Evolutionary conservation across 2,113 vertebrate genomes (phyloP), one percentile per base, ranked within the genome.

Genomic region (Antigone vipio): DNA sequence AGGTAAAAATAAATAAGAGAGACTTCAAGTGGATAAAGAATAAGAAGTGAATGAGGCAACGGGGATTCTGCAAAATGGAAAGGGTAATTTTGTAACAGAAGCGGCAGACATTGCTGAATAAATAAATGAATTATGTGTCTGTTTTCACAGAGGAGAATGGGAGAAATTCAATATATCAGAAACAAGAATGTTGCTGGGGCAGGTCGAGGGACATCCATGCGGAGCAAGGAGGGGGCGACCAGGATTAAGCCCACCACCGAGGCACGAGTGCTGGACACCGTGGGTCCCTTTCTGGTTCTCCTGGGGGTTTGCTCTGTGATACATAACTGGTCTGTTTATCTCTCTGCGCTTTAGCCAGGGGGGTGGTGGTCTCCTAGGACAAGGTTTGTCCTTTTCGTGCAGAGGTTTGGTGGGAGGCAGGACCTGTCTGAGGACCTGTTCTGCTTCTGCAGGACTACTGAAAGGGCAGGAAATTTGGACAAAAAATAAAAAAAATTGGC

Each of bases 21-120:
- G n/a, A 44, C 68, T 91, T 92, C 56, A 91, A 94, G 76, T 75
- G 72, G 88, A 85, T 95, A 81, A 91, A 93, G 92, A 85, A 69
- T 58, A 85, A 88, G 71, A 86, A 88, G 40, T 23, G 91, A 96
- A 96, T 53, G 73, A 93, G 88, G 47, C 93, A 93, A 84, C 2
- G 1, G 92, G 85, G 79, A 88, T 88, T 96, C 88, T 81, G 72
- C 58, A 84, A 78, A 94, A 96, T 78, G 79, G 71, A 94, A 97
- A 95, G 75, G 71, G 67, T 83, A 77, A 90, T 92, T 93, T 92
- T 93, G 49, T 85, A 92, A 49, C 75, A 83, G 85, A 86, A 88
- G 72, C 30, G 2, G 79, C 64, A 86, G 68, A 75, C 10, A 1
- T 47, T 88, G 90, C 76, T 91, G 91, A 92, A 94, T 94, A 96